These are phyloP conservation scores for Channa striata DNA, from an alignment of 2,797 vertebrate species.

Conservation along the genomic window DNA sequence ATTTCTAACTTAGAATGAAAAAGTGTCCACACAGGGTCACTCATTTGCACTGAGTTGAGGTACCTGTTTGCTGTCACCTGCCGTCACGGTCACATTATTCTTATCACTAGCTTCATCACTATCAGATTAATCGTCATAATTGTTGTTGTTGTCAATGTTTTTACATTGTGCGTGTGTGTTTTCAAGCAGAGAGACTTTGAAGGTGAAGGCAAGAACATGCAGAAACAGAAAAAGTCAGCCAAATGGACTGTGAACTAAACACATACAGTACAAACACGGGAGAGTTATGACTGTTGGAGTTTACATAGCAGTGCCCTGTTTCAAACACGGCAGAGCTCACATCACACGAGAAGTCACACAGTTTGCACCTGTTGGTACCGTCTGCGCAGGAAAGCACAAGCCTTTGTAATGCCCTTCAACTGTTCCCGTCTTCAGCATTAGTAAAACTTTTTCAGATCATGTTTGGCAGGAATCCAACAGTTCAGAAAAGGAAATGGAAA, in stretches of 20 bases:
- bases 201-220: constrained; percentile 30
- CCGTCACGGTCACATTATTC: background rate
- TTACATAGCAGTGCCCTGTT: constrained; percentile 62
- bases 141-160: background rate
- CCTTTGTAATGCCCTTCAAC: constrained; percentile 5
- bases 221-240: constrained; percentile 43
- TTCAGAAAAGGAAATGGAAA: constrained; percentile 9
- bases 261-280: constrained; percentile 59
- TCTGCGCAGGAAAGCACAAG: constrained; percentile 1
- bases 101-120: background rate
- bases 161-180: background rate
- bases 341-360: constrained; percentile 3
- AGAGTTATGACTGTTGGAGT: constrained; percentile 56
- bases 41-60: too few relatives aligned
- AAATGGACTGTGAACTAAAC: constrained; percentile 71
- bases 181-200: constrained; percentile 5
- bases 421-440: constrained; percentile 21
- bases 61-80: constrained; percentile 1
- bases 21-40: background rate
- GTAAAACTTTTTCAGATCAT: constrained; percentile 24
- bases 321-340: constrained; percentile 38
- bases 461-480: constrained; percentile 23
- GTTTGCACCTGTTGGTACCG: constrained; percentile 50
- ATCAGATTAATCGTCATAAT: background rate
- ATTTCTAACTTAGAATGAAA: constrained; percentile 1